These are phyloP conservation scores for Salvelinus fontinalis DNA, from an alignment of 2,113 vertebrate genomes.

Conservation along the genomic window DNA sequence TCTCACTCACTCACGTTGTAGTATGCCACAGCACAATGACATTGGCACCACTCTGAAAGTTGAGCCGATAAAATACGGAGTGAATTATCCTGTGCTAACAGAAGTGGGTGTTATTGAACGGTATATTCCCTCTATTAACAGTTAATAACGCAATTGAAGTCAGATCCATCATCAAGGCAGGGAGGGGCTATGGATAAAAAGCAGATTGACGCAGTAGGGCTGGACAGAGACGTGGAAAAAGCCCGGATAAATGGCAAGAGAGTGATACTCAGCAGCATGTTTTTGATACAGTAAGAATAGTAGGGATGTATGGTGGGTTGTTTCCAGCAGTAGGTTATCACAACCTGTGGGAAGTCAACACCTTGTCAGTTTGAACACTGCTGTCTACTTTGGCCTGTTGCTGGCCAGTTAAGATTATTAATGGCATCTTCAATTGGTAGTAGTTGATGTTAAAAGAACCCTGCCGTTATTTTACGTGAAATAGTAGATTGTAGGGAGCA, in stretches of 20 bases:
- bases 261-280: neutral
- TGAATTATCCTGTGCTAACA: conserved; percentile 57
- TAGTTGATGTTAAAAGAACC: too few relatives aligned
- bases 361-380: neutral
- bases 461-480: conserved; percentile 5
- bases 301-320: conserved; percentile 13
- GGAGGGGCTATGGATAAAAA: conserved; percentile 39
- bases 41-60: conserved; percentile 50
- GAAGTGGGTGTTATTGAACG: conserved; percentile 51
- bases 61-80: conserved; percentile 52
- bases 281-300: neutral
- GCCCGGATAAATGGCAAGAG: neutral
- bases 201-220: conserved; percentile 3
- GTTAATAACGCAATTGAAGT: conserved; percentile 60
- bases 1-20: conserved; percentile 29
- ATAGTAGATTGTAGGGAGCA: conserved; percentile 43
- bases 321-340: neutral
- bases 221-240: neutral
- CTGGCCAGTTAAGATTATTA: neutral
- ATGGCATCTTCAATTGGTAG: neutral
- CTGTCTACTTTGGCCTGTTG: neutral
- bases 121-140: conserved; percentile 58
- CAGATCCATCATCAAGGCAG: conserved; percentile 45
- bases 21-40: conserved; percentile 27
- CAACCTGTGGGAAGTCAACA: neutral